Percentiles rank a stretch among this genome's conserved stretches.
phyloP scores from a whole-genome alignment of 1,140 invertebrate genomes.

The Drosophila asahinai region DNA sequence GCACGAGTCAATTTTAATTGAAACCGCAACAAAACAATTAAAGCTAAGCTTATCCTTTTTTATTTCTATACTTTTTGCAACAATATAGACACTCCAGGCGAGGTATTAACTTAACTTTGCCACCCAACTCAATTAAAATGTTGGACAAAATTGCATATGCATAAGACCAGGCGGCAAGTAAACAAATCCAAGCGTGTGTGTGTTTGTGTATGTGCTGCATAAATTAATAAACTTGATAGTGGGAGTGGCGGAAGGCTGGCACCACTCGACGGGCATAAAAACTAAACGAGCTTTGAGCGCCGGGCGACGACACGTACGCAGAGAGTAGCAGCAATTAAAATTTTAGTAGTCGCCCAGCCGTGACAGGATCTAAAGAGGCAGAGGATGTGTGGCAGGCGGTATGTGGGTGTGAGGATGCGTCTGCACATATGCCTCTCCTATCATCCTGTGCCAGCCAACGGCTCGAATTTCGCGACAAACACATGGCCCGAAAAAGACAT shows the following conservation, averaged over 20 bases:
- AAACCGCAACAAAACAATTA: constrained; percentile 80
- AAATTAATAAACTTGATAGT: constrained; percentile 81
- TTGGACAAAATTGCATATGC: constrained; percentile 76
- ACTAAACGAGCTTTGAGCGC: constrained; percentile 74
- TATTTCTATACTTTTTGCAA: constrained; percentile 4
- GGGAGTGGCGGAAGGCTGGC: constrained; percentile 1
- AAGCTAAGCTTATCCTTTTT: constrained; percentile 52
- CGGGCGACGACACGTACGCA: constrained; percentile 68
- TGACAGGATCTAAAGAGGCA: constrained; percentile 1
- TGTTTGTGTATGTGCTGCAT: constrained; percentile 58
- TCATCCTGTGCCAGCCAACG: constrained; percentile 44
- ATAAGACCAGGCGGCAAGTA: constrained; percentile 53
- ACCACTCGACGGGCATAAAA: constrained; percentile 57
- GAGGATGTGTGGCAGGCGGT: not conserved
- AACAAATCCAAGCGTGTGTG: constrained; percentile 35
- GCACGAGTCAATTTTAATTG: constrained; percentile 74
- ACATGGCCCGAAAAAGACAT: constrained; percentile 20
- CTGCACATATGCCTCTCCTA: constrained; percentile 52
- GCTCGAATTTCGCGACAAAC: constrained; percentile 58
- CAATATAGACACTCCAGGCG: constrained; percentile 5
- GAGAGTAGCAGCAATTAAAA: constrained; percentile 78
- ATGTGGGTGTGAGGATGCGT: constrained; percentile 11
- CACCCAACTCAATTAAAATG: constrained; percentile 80
- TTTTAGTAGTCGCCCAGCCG: constrained; percentile 67
- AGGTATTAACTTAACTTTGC: constrained; percentile 75